A percentile compares a stretch with the other conserved stretches of the same genome.
Evolutionary conservation across 1,140 invertebrate species (phyloP).

Genomic region (Liolophura sinensis): DNA sequence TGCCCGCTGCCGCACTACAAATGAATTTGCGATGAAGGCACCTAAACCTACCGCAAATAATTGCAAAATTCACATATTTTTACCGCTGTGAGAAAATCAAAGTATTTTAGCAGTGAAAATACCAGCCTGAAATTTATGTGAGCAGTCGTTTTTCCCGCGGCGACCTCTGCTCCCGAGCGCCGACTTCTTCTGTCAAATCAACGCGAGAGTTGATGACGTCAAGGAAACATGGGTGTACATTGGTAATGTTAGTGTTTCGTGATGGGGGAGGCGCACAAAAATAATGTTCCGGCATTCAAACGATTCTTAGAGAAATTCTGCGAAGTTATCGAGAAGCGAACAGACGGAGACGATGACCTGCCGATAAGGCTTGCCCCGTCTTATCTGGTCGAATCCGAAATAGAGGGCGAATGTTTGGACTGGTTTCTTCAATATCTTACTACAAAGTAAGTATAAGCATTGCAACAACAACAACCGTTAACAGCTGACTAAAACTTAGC

Average conservation of each 20-base stretch:
- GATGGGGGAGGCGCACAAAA: conserved; percentile 32
- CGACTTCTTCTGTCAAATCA: background rate
- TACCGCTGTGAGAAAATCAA: too few species aligned
- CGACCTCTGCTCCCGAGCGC: background rate
- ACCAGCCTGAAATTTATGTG: too few species aligned
- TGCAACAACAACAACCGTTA: too few species aligned
- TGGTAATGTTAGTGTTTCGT: conserved; percentile 4
- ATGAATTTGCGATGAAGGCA: too few species aligned
- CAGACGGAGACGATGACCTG: conserved; percentile 67
- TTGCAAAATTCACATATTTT: too few species aligned
- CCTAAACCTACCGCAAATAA: too few species aligned
- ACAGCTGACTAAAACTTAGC: too few species aligned
- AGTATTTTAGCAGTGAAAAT: too few species aligned
- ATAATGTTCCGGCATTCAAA: conserved; percentile 30
- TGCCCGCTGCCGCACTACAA: too few species aligned
- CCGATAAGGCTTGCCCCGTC: conserved; percentile 73
- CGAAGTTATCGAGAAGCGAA: conserved; percentile 19
- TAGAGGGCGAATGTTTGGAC: conserved; percentile 76
- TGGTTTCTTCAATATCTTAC: conserved; percentile 77
- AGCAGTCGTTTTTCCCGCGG: too few species aligned
- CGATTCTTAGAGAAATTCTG: conserved; percentile 38
- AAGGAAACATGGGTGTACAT: background rate
- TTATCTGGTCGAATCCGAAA: conserved; percentile 70
- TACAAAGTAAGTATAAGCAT: conserved; percentile 68
- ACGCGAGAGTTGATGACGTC: conserved; percentile 2